A percentile compares a stretch with the other conserved stretches of the same genome.
Conservation (phyloP, 2,113 vertebrate species). For the Charina bottae region DNA sequence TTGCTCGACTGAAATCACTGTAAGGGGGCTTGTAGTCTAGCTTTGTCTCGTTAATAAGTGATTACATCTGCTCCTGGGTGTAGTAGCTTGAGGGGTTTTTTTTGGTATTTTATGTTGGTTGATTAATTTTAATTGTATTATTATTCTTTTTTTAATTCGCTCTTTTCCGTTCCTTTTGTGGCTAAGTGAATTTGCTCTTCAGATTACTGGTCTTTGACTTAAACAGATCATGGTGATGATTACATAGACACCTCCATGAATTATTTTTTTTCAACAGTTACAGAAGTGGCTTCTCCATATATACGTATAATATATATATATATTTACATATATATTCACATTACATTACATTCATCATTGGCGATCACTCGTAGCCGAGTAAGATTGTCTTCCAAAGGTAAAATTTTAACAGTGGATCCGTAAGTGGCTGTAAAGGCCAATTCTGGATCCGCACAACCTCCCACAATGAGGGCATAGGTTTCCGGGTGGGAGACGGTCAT, state of each 20-base stretch:
- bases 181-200: neutral
- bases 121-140: neutral
- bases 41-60: neutral
- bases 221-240: neutral
- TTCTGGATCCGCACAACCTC: too few relatives aligned
- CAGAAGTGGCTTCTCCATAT: too few relatives aligned
- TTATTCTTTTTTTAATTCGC: neutral
- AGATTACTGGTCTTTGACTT: neutral
- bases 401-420: too few relatives aligned
- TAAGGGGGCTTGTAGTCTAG: neutral
- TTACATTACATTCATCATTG: too few relatives aligned
- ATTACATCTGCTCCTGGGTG: neutral
- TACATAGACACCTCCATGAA: neutral
- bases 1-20: neutral
- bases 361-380: too few relatives aligned
- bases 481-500: too few relatives aligned
- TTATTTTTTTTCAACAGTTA: neutral
- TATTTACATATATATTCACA: too few relatives aligned
- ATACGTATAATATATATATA: too few relatives aligned
- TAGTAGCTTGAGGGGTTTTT: neutral
- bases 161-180: neutral
- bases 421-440: too few relatives aligned
- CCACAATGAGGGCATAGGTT: too few relatives aligned
- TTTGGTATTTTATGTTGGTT: neutral
- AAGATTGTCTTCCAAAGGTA: too few relatives aligned